Conservation (phyloP, 2,797 vertebrate species). For the Intellagama lesueurii region DNA sequence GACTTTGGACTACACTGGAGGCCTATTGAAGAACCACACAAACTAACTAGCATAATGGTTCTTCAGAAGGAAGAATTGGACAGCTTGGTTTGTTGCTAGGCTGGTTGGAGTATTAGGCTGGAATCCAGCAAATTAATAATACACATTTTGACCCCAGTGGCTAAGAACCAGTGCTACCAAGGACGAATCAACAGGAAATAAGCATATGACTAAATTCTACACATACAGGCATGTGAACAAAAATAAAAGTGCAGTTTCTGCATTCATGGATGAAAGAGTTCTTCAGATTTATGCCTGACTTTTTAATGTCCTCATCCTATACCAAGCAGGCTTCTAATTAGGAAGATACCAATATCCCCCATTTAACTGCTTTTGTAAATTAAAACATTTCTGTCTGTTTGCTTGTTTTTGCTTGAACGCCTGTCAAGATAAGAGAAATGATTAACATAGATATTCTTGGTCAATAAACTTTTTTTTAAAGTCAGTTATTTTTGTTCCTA, state of each 20-base stretch:
- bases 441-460: no score
- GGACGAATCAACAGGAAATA: slow-evolving; percentile 16
- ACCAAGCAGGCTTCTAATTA: background rate
- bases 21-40: background rate
- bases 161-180: slow-evolving; percentile 20
- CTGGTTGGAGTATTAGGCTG: slow-evolving; percentile 21
- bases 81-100: background rate
- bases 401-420: background rate
- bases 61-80: slow-evolving; percentile 21
- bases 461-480: background rate
- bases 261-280: no score
- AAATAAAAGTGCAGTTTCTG: background rate
- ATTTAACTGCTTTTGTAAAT: background rate
- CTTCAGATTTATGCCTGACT: background rate
- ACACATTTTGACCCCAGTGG: slow-evolving; percentile 35
- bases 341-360: no score
- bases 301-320: background rate
- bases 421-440: background rate
- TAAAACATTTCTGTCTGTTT: background rate
- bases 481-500: background rate
- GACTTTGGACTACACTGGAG: background rate
- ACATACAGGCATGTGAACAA: no score
- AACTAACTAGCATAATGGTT: background rate
- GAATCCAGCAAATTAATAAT: slow-evolving; percentile 46
- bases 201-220: background rate